Evolutionary conservation across 2,797 vertebrate species (phyloP).

Genomic region (Cyprinodon diabolis): DNA sequence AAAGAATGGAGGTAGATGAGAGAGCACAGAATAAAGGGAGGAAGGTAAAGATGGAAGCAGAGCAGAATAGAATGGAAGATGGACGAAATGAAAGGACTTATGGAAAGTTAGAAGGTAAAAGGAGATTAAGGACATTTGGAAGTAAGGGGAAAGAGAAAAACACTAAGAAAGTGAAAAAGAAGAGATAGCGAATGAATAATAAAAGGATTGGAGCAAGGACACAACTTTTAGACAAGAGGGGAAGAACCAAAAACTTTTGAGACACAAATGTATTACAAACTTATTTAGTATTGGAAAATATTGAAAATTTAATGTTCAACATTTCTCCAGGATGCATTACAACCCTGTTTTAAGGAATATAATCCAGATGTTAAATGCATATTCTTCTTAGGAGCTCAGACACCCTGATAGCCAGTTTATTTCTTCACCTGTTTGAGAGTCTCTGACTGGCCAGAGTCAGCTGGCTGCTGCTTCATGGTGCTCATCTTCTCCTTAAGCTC

Average conservation of each 20-base stretch:
- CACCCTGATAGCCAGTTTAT: neutral
- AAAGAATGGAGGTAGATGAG: no score
- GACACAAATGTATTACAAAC: neutral
- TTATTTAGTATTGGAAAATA: neutral
- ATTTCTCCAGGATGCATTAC: neutral
- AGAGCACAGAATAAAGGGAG: no score
- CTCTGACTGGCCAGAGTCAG: conserved; percentile 74
- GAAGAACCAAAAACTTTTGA: neutral
- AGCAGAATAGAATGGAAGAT: no score
- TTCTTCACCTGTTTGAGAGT: conserved; percentile 82
- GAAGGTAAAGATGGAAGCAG: no score
- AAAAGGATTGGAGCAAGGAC: neutral
- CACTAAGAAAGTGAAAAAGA: neutral
- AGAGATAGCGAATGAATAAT: neutral
- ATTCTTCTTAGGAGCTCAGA: neutral
- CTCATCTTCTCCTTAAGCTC: conserved; percentile 82
- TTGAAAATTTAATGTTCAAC: neutral
- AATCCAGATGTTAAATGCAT: neutral
- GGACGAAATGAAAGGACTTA: no score
- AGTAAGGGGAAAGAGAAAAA: neutral
- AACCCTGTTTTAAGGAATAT: neutral
- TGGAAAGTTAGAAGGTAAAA: neutral
- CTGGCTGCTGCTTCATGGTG: conserved; percentile 79
- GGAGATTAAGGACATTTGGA: neutral
- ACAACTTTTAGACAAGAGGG: neutral